These are phyloP conservation scores for Dendroctonus ponderosae DNA, from an alignment of 1,140 invertebrate species.

Conservation along the genomic window DNA sequence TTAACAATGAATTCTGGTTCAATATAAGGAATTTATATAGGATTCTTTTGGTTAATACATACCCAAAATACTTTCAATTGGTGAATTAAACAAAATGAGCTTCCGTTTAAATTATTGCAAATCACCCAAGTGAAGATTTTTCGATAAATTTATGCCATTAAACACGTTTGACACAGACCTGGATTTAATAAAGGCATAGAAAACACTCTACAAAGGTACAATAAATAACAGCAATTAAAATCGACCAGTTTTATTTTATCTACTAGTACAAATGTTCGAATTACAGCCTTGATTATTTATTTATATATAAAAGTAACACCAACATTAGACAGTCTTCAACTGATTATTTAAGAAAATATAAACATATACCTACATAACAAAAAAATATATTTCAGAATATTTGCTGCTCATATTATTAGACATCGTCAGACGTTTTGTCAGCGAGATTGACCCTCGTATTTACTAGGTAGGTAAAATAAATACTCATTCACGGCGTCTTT, in stretches of 20 bases:
- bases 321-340: slow-evolving; percentile 13
- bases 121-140: background rate
- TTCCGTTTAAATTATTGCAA: background rate
- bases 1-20: slow-evolving; percentile 17
- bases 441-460: too few relatives aligned
- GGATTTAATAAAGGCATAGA: background rate
- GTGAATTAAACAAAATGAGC: too few relatives aligned
- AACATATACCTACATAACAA: background rate
- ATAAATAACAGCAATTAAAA: slow-evolving; percentile 1
- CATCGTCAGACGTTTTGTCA: background rate
- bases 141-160: background rate
- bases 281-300: slow-evolving; percentile 11
- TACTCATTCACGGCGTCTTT: too few relatives aligned
- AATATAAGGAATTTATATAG: slow-evolving; percentile 6
- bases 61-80: too few relatives aligned
- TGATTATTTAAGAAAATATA: slow-evolving; percentile 4
- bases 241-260: slow-evolving; percentile 5
- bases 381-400: background rate
- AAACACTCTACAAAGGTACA: background rate
- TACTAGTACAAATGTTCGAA: slow-evolving; percentile 9
- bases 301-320: slow-evolving; percentile 4
- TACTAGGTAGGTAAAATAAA: too few relatives aligned
- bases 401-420: background rate
- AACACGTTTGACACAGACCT: too few relatives aligned
- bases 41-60: too few relatives aligned